phyloP scores from a whole-genome alignment of 2,888 invertebrate species.

The Dasysyrphus tricinctus region DNA sequence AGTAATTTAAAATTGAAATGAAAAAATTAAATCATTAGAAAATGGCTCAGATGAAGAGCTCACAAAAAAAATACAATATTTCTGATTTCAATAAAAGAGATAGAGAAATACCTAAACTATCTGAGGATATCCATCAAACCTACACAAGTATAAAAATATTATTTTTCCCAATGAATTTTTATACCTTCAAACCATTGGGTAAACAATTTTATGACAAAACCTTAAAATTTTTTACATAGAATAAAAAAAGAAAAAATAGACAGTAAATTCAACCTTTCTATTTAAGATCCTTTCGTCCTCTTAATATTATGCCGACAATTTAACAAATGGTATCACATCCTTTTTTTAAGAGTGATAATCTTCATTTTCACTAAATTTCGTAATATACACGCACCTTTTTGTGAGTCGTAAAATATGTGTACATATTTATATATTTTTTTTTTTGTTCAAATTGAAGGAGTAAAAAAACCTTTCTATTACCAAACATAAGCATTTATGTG shows the following conservation, averaged over 20 bases:
- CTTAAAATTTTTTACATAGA: not conserved
- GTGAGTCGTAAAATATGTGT: slow-evolving; percentile 1
- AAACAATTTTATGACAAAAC: not conserved
- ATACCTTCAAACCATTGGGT: no score
- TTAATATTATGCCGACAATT: slow-evolving; percentile 17
- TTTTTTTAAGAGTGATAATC: slow-evolving; percentile 18
- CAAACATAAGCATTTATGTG: not conserved
- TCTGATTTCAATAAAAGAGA: no score
- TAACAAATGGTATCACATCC: slow-evolving; percentile 13
- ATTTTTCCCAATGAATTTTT: no score
- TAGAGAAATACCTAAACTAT: no score
- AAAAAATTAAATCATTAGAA: no score
- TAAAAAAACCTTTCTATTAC: not conserved
- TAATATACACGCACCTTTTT: slow-evolving; percentile 6
- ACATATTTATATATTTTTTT: not conserved
- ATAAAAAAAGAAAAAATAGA: not conserved
- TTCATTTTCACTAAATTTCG: slow-evolving; percentile 22
- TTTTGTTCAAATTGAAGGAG: not conserved
- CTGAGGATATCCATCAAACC: no score
- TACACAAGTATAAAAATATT: no score
- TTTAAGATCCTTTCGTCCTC: not conserved
- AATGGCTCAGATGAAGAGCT: no score
- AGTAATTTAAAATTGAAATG: no score
- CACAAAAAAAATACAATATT: no score
- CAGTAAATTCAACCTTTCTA: not conserved